Evolutionary conservation across 2,888 invertebrate species (phyloP).

Genomic region (Parnassius smintheus): DNA sequence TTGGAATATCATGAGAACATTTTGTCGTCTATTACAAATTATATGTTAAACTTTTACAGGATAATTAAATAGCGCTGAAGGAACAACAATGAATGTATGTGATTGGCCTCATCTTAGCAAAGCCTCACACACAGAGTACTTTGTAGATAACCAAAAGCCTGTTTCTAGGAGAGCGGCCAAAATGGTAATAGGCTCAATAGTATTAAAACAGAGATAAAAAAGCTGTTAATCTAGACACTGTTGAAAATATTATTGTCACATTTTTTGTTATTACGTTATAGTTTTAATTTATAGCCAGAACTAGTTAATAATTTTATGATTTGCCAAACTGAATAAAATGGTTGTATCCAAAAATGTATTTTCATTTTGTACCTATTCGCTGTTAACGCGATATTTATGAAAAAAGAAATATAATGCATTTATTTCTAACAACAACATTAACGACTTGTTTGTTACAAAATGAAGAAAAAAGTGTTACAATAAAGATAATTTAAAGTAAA

Average conservation of each 20-base stretch:
- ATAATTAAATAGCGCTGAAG: not conserved
- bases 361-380: not conserved
- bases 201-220: too few relatives aligned
- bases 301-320: constrained; percentile 5
- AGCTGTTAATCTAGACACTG: not conserved
- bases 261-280: constrained; percentile 11
- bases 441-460: too few relatives aligned
- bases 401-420: too few relatives aligned
- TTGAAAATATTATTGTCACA: not conserved
- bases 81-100: not conserved
- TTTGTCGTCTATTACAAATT: not conserved
- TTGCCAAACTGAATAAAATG: constrained; percentile 13
- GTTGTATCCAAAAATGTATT: not conserved
- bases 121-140: too few relatives aligned
- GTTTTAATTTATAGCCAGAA: not conserved
- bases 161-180: too few relatives aligned
- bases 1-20: not conserved
- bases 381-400: too few relatives aligned
- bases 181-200: too few relatives aligned
- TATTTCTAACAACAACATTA: too few relatives aligned
- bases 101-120: too few relatives aligned
- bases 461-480: too few relatives aligned
- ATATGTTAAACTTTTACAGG: not conserved
- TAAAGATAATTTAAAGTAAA: too few relatives aligned
- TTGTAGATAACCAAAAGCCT: too few relatives aligned